A percentile compares a stretch with the other conserved stretches of the same genome.
Conservation (phyloP, 2,113 vertebrate genomes). For the Pithys albifrons region DNA sequence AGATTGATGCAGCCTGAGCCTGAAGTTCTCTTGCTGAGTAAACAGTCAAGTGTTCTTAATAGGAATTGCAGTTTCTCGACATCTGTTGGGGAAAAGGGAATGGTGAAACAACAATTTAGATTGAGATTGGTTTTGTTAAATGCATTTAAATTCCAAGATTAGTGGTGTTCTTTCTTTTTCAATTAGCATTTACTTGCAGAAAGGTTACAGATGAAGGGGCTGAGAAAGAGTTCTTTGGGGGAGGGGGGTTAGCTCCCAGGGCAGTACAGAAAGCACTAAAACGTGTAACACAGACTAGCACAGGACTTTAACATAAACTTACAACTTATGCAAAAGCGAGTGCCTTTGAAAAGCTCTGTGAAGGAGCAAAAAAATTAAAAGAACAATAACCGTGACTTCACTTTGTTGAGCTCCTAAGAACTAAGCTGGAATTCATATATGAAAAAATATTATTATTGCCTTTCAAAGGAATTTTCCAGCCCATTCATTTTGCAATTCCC, state of each 20-base stretch:
- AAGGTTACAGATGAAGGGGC: conserved; percentile 86
- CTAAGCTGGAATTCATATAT: conserved; percentile 26
- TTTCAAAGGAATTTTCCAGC: conserved; percentile 65
- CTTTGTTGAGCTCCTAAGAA: conserved; percentile 51
- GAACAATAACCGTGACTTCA: conserved; percentile 32
- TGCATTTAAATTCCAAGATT: conserved; percentile 91
- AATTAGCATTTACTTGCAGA: conserved; percentile 87
- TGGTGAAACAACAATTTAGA: conserved; percentile 85
- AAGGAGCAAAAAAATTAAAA: conserved; percentile 26
- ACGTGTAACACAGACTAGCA: conserved; percentile 34
- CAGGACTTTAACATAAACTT: conserved; percentile 54
- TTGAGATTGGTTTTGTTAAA: conserved; percentile 89
- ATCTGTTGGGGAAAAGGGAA: conserved; percentile 87
- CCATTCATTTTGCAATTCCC: conserved; percentile 60
- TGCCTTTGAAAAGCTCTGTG: conserved; percentile 30
- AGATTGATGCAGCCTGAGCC: conserved; percentile 81
- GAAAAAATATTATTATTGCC: conserved; percentile 51
- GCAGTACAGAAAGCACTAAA: conserved; percentile 68
- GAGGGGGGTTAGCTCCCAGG: conserved; percentile 62
- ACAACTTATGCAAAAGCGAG: background rate
- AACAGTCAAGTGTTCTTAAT: conserved; percentile 88
- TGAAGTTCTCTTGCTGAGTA: conserved; percentile 81
- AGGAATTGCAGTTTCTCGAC: conserved; percentile 85
- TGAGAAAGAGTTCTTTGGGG: conserved; percentile 66
- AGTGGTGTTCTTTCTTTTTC: conserved; percentile 89